Base-by-base conservation (phyloP, 2,113 vertebrate species). In the Spilogale gracilis region DNA sequence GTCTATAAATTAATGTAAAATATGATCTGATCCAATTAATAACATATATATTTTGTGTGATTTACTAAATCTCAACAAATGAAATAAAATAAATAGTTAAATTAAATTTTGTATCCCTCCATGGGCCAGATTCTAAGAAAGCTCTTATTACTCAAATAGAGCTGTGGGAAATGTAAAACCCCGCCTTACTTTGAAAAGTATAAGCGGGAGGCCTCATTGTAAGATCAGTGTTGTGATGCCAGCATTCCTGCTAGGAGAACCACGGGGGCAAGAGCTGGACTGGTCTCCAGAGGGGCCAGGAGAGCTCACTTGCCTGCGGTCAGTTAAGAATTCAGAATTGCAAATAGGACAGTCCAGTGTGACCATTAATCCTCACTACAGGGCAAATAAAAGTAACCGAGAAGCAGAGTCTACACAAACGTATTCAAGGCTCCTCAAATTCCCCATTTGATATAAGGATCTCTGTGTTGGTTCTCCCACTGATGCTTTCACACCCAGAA, bases 1-100 rank as follows among this genome's bases (percentile, higher is more conserved):
- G 95, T 97, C 94, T 95, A 92, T 90, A 97, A 98, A 97, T 89
- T 89, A 96, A 96, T 97, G 94, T 91, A 96, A 98, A 98, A 95
- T 88, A 92, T 50, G 60, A 98, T 97, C 94, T 94, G 65, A 90
- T 88, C 60, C 94, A 94, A 97, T 94, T 85, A 95, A 96, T 97
- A 94, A 96, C 84, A 95, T 73, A 95, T 93, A 95, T 71, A 87
- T 96, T 92, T 82, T 87, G 38, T 58, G 32, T 88, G 94, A 97
- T 87, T 92, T 97, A 96, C 54, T 82, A 63, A 89, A 65, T 48
- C 43, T 91, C 76, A 94, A 58, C 63, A 96, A 97, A 95, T 27
- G 25, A 93, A 96, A 87, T 87, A 71, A 95, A 48, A 89, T 78
- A 92, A 69, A 89, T n/a, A 89, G 43, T 73, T 91, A 85, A 90